Evolutionary conservation across 2,888 invertebrate species (phyloP).

Genomic region (Lepidocyrtinus sp.): DNA sequence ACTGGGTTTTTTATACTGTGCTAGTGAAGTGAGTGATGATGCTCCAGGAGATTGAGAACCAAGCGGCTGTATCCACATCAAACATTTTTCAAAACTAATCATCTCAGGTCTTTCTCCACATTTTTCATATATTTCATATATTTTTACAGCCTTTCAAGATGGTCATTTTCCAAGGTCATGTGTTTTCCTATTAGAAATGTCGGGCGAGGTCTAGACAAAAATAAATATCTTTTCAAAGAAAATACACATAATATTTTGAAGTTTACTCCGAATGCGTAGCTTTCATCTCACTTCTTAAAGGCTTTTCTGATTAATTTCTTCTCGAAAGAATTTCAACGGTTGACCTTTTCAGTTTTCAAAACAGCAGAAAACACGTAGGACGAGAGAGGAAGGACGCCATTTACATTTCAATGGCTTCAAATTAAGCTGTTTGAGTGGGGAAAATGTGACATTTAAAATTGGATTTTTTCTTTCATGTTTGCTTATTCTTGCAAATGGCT

Average conservation of each 20-base stretch:
- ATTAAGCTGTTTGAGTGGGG: background rate
- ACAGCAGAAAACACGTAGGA: background rate
- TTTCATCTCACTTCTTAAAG: no score
- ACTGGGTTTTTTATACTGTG: background rate
- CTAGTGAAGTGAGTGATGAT: background rate
- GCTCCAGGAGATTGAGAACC: background rate
- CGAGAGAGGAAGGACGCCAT: background rate
- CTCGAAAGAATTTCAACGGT: no score
- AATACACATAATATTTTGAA: background rate
- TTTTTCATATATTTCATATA: no score
- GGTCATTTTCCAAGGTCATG: slow-evolving; percentile 8
- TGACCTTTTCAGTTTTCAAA: background rate
- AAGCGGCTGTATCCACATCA: background rate
- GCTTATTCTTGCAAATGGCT: no score
- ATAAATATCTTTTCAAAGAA: background rate
- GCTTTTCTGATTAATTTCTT: no score
- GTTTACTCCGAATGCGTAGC: no score
- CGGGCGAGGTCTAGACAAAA: slow-evolving; percentile 1
- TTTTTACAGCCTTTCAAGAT: slow-evolving; percentile 3
- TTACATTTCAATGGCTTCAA: background rate
- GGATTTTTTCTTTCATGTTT: no score
- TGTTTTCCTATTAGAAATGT: background rate
- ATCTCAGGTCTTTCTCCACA: background rate
- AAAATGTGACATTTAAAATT: background rate
- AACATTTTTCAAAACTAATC: background rate